These are phyloP conservation scores for Meiosimyza platycephala DNA, from an alignment of 2,888 invertebrate species.

Conservation along the genomic window DNA sequence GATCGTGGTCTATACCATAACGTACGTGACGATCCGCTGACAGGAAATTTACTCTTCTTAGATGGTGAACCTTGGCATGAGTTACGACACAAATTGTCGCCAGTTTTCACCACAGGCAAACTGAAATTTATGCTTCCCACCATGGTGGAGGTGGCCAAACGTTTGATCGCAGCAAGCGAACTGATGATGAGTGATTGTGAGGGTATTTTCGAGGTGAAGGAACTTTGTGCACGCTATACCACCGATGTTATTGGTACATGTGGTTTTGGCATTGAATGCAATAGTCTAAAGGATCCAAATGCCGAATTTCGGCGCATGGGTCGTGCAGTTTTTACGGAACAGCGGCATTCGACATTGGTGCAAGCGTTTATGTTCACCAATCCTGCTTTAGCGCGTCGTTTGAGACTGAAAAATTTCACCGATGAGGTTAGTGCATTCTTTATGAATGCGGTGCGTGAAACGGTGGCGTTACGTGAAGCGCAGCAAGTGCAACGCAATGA, in stretches of 20 bases:
- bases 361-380: constrained; percentile 37
- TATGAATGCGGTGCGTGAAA: constrained; percentile 36
- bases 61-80: constrained; percentile 67
- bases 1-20: constrained; percentile 51
- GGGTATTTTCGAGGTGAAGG: constrained; percentile 61
- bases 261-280: constrained; percentile 67
- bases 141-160: constrained; percentile 67
- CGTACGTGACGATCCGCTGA: constrained; percentile 59
- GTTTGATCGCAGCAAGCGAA: constrained; percentile 70
- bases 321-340: constrained; percentile 40
- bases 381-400: constrained; percentile 33
- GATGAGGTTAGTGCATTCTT: constrained; percentile 45
- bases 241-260: constrained; percentile 62
- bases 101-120: constrained; percentile 68
- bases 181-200: constrained; percentile 68
- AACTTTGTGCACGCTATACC: constrained; percentile 61
- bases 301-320: constrained; percentile 59
- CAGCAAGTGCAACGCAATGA: constrained; percentile 68
- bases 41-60: constrained; percentile 57
- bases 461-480: constrained; percentile 37
- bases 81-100: constrained; percentile 65
- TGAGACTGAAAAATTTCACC: constrained; percentile 39
- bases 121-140: constrained; percentile 66
- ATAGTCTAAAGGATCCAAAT: constrained; percentile 62
- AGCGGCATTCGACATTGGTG: constrained; percentile 38